A percentile compares a stretch with the other conserved stretches of the same genome.
phyloP scores from a whole-genome alignment of 2,888 invertebrate genomes.

The Drepanosiphum platanoidis region DNA sequence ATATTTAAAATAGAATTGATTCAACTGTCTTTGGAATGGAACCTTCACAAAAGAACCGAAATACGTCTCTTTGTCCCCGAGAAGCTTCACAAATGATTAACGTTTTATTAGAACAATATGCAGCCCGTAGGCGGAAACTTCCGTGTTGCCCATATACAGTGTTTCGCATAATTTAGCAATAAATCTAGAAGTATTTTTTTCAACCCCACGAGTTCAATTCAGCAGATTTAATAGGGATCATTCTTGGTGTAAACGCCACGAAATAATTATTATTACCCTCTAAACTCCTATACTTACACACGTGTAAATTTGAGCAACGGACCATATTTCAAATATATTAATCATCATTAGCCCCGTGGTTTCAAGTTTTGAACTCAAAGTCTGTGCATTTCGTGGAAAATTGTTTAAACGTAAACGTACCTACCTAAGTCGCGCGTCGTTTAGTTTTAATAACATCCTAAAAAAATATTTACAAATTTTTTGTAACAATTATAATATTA shows the following conservation, averaged over 20 bases:
- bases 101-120: conserved; percentile 8
- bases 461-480: neutral
- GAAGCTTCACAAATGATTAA: conserved; percentile 28
- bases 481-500: neutral
- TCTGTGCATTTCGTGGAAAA: neutral
- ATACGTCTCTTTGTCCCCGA: neutral
- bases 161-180: conserved; percentile 24
- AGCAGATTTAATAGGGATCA: neutral
- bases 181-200: conserved; percentile 2
- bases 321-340: neutral
- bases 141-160: neutral
- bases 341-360: conserved; percentile 26
- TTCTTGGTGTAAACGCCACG: neutral
- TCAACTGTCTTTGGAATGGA: neutral
- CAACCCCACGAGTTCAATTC: too few relatives aligned
- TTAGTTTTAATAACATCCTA: neutral
- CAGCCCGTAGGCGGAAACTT: neutral
- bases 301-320: neutral
- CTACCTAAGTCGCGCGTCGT: too few relatives aligned
- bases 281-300: neutral
- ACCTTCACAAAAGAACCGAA: neutral
- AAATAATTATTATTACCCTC: conserved; percentile 9
- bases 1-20: neutral
- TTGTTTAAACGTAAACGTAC: conserved; percentile 3
- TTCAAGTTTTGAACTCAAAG: conserved; percentile 17